Conservation (phyloP, 2,797 vertebrate genomes). For the Melopsittacus undulatus region DNA sequence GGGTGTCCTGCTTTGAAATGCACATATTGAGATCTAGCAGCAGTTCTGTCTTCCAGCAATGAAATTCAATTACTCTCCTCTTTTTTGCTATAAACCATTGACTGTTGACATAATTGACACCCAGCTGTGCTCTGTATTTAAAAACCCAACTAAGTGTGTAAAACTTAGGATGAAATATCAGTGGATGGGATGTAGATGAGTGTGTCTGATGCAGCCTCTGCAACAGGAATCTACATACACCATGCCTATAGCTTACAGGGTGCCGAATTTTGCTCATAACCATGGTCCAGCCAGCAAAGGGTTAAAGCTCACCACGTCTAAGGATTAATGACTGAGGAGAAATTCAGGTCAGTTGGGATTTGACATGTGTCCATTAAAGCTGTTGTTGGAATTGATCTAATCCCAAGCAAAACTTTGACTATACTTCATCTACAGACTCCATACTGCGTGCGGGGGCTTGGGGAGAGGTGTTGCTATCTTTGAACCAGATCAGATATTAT, state of each 20-base stretch:
- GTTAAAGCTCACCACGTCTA: neutral
- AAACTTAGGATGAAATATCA: rapidly evolving
- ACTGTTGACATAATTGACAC: rapidly evolving
- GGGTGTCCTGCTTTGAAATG: neutral
- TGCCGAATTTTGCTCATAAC: neutral
- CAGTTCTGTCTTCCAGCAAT: rapidly evolving
- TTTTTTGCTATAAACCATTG: neutral
- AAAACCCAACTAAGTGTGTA: neutral
- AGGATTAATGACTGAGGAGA: slow-evolving; percentile 29
- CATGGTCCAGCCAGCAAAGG: neutral
- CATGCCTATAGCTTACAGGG: neutral
- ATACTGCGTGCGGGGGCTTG: rapidly evolving
- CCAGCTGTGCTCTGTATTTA: neutral
- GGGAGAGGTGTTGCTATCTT: rapidly evolving
- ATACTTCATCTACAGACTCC: neutral
- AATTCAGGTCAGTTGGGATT: slow-evolving; percentile 43
- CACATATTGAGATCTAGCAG: neutral
- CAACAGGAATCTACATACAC: neutral
- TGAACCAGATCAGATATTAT: neutral
- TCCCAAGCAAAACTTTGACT: neutral
- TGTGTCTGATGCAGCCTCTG: neutral
- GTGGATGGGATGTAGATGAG: rapidly evolving
- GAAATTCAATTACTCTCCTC: neutral
- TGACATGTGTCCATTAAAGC: slow-evolving; percentile 34
- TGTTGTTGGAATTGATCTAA: slow-evolving; percentile 6